Conservation (phyloP, 2,113 vertebrate genomes). For the Bubo bubo region DNA sequence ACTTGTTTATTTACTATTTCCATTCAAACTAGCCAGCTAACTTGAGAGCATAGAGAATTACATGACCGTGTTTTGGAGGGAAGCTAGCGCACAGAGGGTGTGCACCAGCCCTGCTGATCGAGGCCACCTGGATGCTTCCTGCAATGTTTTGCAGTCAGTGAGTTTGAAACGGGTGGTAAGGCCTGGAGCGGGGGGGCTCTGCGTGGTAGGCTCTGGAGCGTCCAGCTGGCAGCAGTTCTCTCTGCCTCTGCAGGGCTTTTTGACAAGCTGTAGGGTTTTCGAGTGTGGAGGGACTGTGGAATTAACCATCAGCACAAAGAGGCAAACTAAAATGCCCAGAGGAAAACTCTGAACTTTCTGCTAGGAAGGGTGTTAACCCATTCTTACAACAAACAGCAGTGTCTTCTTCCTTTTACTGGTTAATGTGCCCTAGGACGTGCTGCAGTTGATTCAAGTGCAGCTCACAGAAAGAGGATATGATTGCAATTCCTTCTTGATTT, state of each 20-base stretch:
- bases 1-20: not conserved
- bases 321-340: not conserved
- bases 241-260: not conserved
- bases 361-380: not conserved
- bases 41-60: not conserved
- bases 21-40: not conserved
- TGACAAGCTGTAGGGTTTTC: not conserved
- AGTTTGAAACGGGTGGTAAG: not conserved
- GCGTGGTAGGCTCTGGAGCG: fast-evolving
- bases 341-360: not conserved
- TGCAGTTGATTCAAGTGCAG: not conserved
- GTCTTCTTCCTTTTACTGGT: not conserved
- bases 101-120: not conserved
- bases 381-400: not conserved
- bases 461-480: not conserved
- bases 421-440: not conserved
- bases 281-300: not conserved
- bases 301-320: not conserved
- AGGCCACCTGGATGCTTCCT: not conserved
- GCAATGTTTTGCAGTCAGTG: not conserved
- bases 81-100: not conserved
- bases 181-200: not conserved
- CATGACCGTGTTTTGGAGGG: not conserved
- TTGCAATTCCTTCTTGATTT: not conserved
- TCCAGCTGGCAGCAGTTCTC: constrained; percentile 1